Evolutionary conservation across 2,888 invertebrate species (phyloP).

Genomic region (Rotaria macrura): DNA sequence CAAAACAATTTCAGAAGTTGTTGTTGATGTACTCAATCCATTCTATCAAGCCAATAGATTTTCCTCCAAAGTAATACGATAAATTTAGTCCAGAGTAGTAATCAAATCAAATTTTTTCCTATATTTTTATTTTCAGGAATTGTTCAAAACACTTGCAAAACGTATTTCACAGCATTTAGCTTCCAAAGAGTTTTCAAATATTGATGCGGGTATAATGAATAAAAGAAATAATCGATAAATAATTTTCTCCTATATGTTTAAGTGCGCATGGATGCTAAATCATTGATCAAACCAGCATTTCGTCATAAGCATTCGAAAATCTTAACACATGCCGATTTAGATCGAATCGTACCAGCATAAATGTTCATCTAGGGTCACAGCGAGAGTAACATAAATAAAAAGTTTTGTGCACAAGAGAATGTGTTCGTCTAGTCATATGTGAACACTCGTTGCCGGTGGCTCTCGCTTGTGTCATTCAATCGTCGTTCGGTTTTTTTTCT

Average conservation of each 20-base stretch:
- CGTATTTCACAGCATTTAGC: constrained; percentile 15
- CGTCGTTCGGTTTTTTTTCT: neutral
- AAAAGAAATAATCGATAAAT: neutral
- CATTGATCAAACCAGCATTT: constrained; percentile 20
- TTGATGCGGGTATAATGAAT: neutral
- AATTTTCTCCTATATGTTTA: neutral
- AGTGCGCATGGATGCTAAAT: constrained; percentile 16
- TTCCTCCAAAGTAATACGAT: neutral
- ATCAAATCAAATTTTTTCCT: neutral
- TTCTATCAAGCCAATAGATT: constrained; percentile 15
- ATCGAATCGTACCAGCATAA: neutral
- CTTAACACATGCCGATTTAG: neutral
- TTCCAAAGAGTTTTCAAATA: neutral
- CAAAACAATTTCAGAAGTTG: constrained; percentile 19
- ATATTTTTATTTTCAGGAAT: neutral
- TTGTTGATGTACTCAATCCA: constrained; percentile 17
- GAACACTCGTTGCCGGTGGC: neutral
- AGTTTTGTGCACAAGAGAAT: neutral
- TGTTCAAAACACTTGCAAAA: constrained; percentile 17
- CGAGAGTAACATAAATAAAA: neutral
- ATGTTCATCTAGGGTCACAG: neutral
- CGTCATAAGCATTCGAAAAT: constrained; percentile 20
- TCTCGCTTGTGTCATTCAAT: neutral
- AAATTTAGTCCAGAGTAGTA: neutral
- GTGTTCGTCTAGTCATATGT: neutral